Base-by-base conservation (phyloP, 2,113 vertebrate species). In the Alligator sinensis region DNA sequence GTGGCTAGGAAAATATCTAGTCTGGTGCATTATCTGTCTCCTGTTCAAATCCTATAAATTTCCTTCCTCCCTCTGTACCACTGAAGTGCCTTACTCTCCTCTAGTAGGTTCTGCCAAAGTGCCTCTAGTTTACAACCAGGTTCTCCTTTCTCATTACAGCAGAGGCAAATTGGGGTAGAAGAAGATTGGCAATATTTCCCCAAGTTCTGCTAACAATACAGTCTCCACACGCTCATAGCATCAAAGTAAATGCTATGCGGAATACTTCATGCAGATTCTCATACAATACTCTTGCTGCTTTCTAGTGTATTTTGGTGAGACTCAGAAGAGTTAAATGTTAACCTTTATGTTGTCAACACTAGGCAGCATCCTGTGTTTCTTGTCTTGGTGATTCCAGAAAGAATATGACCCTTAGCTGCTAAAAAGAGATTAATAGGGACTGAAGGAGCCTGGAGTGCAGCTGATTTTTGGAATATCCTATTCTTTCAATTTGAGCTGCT, bases 331-430 rank as follows among this genome's bases (percentile, higher is more conserved):
- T 14, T 17, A 24, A 91, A 90, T 80, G 91, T 81, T 81, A 77
- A 58, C 24, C 68, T 78, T 64, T 30, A 38, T 0, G 0, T 15
- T 4, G 63, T 25, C 15, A 1, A 63, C 72, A 62, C 57, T 1
- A 15, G 62, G 60, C 34, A 47, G 47, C 47, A 47, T 47, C 47
- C 47, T 47, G 47, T 47, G 47, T 47, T 47, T 47, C 47, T 47
- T 47, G 47, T 47, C 47, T 47, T 47, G 47, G 47, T 18, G 68
- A 72, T 34, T 72, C 30, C 68, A 5, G 5, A 34, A 34, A 72
- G 19, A 72, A 72, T 72, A 21, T 72, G 3, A 38, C 61, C 61
- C 38, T 5, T 34, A 72, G 19, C 22, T 72, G 30, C 19, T 72
- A 63, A 66, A 34, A 72, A 72, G 38, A 72, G 19, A 5, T 72